Evolutionary conservation across 35 echinoderm and acorn worm species (phyloP).

Genomic region (Ophioderma brevispina): DNA sequence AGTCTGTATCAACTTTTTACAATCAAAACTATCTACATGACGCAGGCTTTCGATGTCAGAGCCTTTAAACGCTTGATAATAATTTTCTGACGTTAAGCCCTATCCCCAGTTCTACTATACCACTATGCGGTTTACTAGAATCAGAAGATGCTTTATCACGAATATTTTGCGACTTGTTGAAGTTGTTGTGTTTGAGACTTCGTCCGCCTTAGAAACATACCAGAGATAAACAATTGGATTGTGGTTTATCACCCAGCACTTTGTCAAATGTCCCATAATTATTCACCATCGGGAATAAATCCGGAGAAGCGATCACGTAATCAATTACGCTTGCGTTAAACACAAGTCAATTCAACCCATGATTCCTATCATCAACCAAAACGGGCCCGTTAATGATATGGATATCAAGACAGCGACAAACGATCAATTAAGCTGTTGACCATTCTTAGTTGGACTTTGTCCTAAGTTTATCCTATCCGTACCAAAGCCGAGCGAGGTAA

Average conservation of each 20-base stretch:
- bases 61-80: not conserved
- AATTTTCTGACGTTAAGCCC: not conserved
- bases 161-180: not conserved
- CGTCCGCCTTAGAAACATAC: not conserved
- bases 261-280: slow-evolving; percentile 38
- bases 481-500: slow-evolving; percentile 7
- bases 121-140: not conserved
- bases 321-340: slow-evolving; percentile 25
- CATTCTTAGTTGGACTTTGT: slow-evolving; percentile 16
- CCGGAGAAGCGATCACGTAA: slow-evolving; percentile 18
- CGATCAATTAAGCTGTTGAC: slow-evolving; percentile 1
- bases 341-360: slow-evolving; percentile 4
- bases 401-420: slow-evolving; percentile 22
- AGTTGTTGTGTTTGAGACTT: not conserved
- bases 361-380: slow-evolving; percentile 3
- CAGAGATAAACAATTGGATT: slow-evolving; percentile 30
- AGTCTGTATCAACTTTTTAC: not conserved
- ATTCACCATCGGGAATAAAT: not conserved
- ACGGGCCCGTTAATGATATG: slow-evolving; percentile 32
- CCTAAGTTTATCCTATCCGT: slow-evolving; percentile 15
- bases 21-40: not conserved
- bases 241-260: slow-evolving; percentile 24
- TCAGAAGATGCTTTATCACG: not conserved
- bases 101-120: slow-evolving; percentile 22
- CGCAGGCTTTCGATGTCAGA: not conserved